Evolutionary conservation across 1,140 invertebrate species (phyloP).

Genomic region (Arctopsyche grandis): DNA sequence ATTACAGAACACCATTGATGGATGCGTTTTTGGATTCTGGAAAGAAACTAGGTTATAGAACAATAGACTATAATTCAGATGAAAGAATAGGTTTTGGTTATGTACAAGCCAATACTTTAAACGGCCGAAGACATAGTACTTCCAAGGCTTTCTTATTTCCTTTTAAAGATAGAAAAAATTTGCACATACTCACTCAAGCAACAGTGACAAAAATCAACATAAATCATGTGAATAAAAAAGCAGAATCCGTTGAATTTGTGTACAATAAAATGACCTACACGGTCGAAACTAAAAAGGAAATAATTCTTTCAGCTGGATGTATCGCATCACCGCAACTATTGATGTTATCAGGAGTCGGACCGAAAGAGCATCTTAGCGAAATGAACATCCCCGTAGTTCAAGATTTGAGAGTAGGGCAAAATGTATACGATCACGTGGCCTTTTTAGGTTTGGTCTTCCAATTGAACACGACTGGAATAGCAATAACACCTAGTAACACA

Average conservation of each 20-base stretch:
- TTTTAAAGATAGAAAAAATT: conserved; percentile 71
- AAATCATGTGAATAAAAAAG: conserved; percentile 69
- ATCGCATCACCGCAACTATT: conserved; percentile 79
- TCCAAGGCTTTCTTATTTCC: conserved; percentile 70
- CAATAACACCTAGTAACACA: no score
- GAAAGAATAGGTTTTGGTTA: conserved; percentile 63
- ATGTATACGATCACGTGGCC: conserved; percentile 76
- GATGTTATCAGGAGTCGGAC: conserved; percentile 80
- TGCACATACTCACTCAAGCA: conserved; percentile 70
- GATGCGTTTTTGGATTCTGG: conserved; percentile 69
- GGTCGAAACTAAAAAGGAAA: conserved; percentile 68
- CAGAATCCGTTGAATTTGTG: conserved; percentile 73
- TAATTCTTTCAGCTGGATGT: conserved; percentile 73
- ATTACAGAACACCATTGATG: conserved; percentile 61
- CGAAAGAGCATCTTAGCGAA: conserved; percentile 68
- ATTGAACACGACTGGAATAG: conserved; percentile 63
- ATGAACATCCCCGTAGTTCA: conserved; percentile 71
- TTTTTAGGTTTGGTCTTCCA: conserved; percentile 73
- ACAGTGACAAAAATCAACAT: conserved; percentile 74
- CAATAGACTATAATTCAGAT: conserved; percentile 66
- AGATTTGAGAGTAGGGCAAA: conserved; percentile 73
- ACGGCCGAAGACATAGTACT: conserved; percentile 66
- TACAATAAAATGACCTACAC: conserved; percentile 60
- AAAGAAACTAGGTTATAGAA: conserved; percentile 66
- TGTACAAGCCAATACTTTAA: conserved; percentile 71